A percentile compares a stretch with the other conserved stretches of the same genome.
These are phyloP conservation scores for Dicycla oo DNA, from an alignment of 2,888 invertebrate species.

Conservation along the genomic window DNA sequence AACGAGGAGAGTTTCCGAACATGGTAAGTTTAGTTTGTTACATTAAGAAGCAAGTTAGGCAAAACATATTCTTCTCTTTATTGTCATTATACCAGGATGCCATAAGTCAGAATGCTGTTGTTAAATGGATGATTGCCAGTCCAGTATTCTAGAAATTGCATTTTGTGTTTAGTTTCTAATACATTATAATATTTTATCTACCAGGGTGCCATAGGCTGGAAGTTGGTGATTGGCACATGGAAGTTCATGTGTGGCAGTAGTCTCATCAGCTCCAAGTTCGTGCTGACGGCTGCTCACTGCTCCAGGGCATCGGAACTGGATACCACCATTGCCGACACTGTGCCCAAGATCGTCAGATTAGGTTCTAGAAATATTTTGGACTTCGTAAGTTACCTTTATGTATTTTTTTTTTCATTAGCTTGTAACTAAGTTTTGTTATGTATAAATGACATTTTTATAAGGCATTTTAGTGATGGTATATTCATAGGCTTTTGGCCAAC, in stretches of 20 bases:
- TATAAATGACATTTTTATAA: not conserved
- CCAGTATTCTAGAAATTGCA: not conserved
- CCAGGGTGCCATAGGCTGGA: constrained; percentile 82
- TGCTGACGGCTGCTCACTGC: constrained; percentile 93
- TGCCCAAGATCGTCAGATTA: constrained; percentile 76
- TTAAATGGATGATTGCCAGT: not conserved
- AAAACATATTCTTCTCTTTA: not conserved
- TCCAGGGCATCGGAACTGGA: constrained; percentile 66
- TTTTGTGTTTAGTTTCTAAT: not conserved
- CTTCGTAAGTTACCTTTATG: constrained; percentile 48
- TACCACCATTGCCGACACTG: constrained; percentile 66
- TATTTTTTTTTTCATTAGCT: not conserved
- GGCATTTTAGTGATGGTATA: not conserved
- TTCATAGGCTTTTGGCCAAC: too few relatives aligned
- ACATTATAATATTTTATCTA: constrained; percentile 12
- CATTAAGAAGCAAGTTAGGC: too few relatives aligned
- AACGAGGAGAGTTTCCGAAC: constrained; percentile 75
- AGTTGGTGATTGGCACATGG: constrained; percentile 69
- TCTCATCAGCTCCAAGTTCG: constrained; percentile 91
- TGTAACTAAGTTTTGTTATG: not conserved
- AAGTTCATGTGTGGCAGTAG: constrained; percentile 91
- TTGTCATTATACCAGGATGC: not conserved
- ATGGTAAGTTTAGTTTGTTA: constrained; percentile 70
- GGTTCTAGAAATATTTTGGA: constrained; percentile 69
- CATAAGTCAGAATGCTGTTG: constrained; percentile 2